Evolutionary conservation across 53 echinoderm and acorn worm species (phyloP).

Genomic region (Hippasteria phrygiana): DNA sequence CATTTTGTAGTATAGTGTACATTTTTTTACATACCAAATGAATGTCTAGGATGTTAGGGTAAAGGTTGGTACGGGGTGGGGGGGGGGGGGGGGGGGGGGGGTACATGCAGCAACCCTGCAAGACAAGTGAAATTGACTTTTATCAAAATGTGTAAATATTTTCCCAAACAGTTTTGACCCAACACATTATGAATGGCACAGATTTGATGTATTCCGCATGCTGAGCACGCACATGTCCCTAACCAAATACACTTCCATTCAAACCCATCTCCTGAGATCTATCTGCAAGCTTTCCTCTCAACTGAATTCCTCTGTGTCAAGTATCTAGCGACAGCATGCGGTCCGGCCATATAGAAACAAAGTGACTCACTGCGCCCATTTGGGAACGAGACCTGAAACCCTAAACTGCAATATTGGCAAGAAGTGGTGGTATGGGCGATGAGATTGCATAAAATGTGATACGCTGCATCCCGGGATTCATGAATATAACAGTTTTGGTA

Average conservation of each 20-base stretch:
- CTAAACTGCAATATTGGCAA: neutral
- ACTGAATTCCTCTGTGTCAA: neutral
- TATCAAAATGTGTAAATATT: too few species aligned
- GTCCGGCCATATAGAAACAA: constrained; percentile 29
- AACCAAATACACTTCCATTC: neutral
- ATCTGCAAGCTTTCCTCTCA: neutral
- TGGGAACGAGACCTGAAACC: constrained; percentile 8
- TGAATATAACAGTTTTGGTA: constrained; percentile 12
- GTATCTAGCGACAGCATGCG: constrained; percentile 6
- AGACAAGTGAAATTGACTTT: too few species aligned
- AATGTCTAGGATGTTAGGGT: too few species aligned
- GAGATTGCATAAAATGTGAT: neutral
- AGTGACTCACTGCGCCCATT: constrained; percentile 25
- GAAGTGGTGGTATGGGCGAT: neutral
- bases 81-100: neutral
- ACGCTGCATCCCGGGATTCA: neutral
- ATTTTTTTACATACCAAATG: too few species aligned
- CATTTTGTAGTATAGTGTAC: too few species aligned
- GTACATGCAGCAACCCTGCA: neutral
- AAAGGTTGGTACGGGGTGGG: neutral
- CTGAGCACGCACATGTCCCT: neutral
- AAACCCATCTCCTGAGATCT: neutral
- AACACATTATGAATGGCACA: neutral
- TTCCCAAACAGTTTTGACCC: neutral
- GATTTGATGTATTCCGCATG: neutral